Percentiles rank a stretch among this genome's conserved stretches.
phyloP scores from a whole-genome alignment of 1,140 invertebrate species.

The Drosophila orosa region DNA sequence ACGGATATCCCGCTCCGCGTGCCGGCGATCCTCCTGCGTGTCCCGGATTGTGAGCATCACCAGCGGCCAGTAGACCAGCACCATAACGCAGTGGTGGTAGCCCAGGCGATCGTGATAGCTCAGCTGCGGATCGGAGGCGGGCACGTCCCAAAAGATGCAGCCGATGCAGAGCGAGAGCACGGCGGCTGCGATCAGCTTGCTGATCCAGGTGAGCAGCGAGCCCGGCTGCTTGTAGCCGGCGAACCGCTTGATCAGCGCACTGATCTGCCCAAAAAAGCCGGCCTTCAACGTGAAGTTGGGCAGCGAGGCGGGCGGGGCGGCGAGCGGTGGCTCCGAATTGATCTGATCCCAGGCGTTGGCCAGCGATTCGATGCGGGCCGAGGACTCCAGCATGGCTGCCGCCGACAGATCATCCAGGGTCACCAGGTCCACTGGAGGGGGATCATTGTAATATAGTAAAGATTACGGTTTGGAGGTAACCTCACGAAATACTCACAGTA shows the following conservation, averaged over 20 bases:
- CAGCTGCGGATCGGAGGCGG: conserved; percentile 89
- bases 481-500: conserved; percentile 90
- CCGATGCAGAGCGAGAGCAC: conserved; percentile 93
- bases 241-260: conserved; percentile 78
- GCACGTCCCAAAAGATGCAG: conserved; percentile 94
- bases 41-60: conserved; percentile 89
- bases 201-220: conserved; percentile 91
- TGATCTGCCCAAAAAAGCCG: conserved; percentile 85
- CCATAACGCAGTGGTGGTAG: conserved; percentile 93
- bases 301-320: conserved; percentile 79
- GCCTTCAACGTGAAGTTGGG: conserved; percentile 78
- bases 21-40: conserved; percentile 88
- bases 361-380: conserved; percentile 94
- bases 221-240: conserved; percentile 94
- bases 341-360: conserved; percentile 88
- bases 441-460: not conserved
- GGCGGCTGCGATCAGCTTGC: conserved; percentile 90
- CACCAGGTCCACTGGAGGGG: conserved; percentile 92
- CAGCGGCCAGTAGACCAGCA: conserved; percentile 90
- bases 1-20: conserved; percentile 91
- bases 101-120: conserved; percentile 91
- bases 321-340: conserved; percentile 82
- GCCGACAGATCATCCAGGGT: conserved; percentile 96
- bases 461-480: not conserved
- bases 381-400: conserved; percentile 97